These are phyloP conservation scores for Melipona beecheii DNA, from an alignment of 2,888 invertebrate species.

Conservation along the genomic window DNA sequence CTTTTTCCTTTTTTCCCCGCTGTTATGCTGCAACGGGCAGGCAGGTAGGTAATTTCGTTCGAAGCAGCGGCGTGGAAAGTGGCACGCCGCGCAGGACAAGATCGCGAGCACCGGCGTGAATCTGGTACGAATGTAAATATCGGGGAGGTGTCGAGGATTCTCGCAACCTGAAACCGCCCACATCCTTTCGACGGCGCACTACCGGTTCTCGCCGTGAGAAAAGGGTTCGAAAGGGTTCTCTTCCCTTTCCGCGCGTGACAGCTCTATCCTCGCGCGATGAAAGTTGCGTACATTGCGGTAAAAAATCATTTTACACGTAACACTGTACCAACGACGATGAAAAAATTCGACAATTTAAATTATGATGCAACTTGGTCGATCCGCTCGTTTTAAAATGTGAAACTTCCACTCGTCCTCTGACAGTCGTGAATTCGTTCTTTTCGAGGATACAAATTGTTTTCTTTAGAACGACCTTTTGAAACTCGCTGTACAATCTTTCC, in stretches of 20 bases:
- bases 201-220: slow-evolving; percentile 60
- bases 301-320: too few relatives aligned
- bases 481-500: too few relatives aligned
- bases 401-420: too few relatives aligned
- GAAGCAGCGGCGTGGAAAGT: not conserved
- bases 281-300: too few relatives aligned
- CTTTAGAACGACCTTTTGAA: too few relatives aligned
- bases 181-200: slow-evolving; percentile 61
- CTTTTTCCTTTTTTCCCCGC: not conserved
- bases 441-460: too few relatives aligned
- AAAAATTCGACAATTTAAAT: too few relatives aligned
- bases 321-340: too few relatives aligned
- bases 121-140: slow-evolving; percentile 38
- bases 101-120: slow-evolving; percentile 12
- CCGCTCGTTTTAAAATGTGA: too few relatives aligned
- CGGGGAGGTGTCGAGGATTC: slow-evolving; percentile 47
- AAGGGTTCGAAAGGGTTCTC: slow-evolving; percentile 42
- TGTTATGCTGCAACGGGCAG: not conserved
- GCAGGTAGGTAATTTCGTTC: not conserved
- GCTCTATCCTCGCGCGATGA: not conserved
- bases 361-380: too few relatives aligned
- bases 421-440: too few relatives aligned
- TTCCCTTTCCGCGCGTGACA: not conserved
- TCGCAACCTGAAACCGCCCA: slow-evolving; percentile 70
- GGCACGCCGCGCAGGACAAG: not conserved